phyloP scores from a whole-genome alignment of 2,797 vertebrate genomes.

The Protosalanx chinensis region DNA sequence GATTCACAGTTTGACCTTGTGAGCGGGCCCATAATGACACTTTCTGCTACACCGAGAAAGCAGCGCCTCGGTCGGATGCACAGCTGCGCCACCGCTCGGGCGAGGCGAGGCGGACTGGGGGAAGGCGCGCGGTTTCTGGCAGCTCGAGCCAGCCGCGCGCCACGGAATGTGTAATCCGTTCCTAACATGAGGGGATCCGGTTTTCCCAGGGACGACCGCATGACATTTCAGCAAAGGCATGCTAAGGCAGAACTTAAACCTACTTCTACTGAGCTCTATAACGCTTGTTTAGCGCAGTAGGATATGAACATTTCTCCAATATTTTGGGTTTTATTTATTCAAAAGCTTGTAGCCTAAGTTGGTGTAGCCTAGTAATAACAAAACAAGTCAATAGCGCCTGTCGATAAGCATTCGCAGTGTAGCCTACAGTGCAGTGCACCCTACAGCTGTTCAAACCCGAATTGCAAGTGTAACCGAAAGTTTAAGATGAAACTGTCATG shows the following conservation, averaged over 20 bases:
- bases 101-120: conserved; percentile 17
- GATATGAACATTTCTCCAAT: neutral
- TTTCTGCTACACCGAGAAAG: conserved; percentile 32
- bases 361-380: neutral
- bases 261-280: neutral
- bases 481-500: too few relatives aligned
- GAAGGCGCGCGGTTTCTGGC: conserved; percentile 14
- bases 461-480: too few relatives aligned
- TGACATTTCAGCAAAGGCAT: neutral
- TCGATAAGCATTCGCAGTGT: neutral
- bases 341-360: neutral
- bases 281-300: neutral
- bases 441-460: too few relatives aligned
- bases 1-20: conserved; percentile 47
- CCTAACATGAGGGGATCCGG: neutral
- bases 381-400: neutral
- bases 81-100: conserved; percentile 31
- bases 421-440: neutral
- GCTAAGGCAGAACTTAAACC: neutral
- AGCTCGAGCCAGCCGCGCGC: neutral
- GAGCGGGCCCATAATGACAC: conserved; percentile 35
- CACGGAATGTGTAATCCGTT: conserved; percentile 15
- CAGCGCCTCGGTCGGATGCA: conserved; percentile 31
- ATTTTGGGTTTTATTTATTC: neutral
- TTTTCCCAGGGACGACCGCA: neutral